Percentiles rank a stretch among this genome's conserved stretches.
Evolutionary conservation across 2,888 invertebrate genomes (phyloP).

Genomic region (Sarcophaga rosellei): DNA sequence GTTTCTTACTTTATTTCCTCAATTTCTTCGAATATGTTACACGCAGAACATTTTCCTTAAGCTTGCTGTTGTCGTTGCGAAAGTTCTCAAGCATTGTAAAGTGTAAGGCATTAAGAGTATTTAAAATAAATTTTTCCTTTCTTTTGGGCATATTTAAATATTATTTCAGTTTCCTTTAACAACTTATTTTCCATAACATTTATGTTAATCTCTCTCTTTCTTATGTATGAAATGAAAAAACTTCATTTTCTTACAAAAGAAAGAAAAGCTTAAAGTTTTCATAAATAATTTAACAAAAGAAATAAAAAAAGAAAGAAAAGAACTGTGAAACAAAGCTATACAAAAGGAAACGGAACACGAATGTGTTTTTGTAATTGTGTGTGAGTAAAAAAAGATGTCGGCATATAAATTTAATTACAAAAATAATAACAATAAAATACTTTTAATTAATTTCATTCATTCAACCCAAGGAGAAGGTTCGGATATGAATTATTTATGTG

Average conservation of each 20-base stretch:
- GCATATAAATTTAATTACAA: constrained; percentile 22
- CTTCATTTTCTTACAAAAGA: background rate
- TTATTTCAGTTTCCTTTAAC: constrained; percentile 23
- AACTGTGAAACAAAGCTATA: background rate
- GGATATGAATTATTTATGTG: constrained; percentile 43
- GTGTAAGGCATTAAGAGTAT: constrained; percentile 27
- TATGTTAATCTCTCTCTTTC: constrained; percentile 33
- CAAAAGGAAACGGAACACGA: constrained; percentile 22
- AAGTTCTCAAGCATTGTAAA: constrained; percentile 28
- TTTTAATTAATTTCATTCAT: constrained; percentile 47
- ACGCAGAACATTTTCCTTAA: background rate
- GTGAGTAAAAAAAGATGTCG: background rate
- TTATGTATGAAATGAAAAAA: too few relatives aligned
- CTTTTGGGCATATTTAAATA: constrained; percentile 16
- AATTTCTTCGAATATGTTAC: background rate
- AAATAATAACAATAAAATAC: constrained; percentile 31
- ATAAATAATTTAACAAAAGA: constrained; percentile 36
- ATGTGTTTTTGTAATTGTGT: background rate
- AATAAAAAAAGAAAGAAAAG: background rate
- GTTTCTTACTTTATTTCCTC: background rate
- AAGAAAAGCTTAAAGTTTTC: constrained; percentile 47
- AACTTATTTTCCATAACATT: constrained; percentile 48
- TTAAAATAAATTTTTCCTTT: constrained; percentile 14
- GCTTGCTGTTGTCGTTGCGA: background rate
- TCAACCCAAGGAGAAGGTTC: constrained; percentile 13